Evolutionary conservation across 2,888 invertebrate species (phyloP).

Genomic region (Andrena hattorfiana): DNA sequence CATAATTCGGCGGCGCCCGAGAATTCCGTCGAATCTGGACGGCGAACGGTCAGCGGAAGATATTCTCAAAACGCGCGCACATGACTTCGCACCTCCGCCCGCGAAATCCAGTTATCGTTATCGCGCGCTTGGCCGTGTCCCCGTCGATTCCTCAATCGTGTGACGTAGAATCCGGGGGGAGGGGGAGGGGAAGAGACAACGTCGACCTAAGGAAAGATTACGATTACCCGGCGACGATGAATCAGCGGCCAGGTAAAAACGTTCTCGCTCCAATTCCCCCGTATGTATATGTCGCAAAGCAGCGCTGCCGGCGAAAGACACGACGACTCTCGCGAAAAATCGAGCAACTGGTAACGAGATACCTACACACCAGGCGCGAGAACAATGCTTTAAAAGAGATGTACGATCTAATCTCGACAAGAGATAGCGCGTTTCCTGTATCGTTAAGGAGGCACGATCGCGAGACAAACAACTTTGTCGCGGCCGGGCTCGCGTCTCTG

Average conservation of each 20-base stretch:
- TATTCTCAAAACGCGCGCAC: too few relatives aligned
- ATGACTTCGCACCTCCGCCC: background rate
- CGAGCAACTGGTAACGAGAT: too few relatives aligned
- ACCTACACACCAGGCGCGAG: too few relatives aligned
- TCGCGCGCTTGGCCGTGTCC: background rate
- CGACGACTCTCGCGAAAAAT: background rate
- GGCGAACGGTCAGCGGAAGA: too few relatives aligned
- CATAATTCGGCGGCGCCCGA: too few relatives aligned
- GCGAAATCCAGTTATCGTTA: slow-evolving; percentile 1
- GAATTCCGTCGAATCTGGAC: too few relatives aligned
- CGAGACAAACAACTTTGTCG: too few relatives aligned
- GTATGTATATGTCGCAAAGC: background rate
- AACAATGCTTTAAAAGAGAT: too few relatives aligned
- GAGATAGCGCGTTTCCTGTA: too few relatives aligned
- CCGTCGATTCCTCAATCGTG: background rate
- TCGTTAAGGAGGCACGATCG: too few relatives aligned
- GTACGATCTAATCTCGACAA: too few relatives aligned
- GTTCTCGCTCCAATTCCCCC: background rate
- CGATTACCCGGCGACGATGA: slow-evolving; percentile 1
- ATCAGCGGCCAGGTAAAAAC: background rate
- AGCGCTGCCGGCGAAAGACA: background rate
- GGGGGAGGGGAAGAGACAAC: background rate
- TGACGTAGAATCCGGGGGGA: too few relatives aligned
- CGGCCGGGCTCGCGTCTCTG: background rate
- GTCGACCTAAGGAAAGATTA: background rate